Conservation (phyloP, 2,797 vertebrate genomes). For the Lithobates pipiens region DNA sequence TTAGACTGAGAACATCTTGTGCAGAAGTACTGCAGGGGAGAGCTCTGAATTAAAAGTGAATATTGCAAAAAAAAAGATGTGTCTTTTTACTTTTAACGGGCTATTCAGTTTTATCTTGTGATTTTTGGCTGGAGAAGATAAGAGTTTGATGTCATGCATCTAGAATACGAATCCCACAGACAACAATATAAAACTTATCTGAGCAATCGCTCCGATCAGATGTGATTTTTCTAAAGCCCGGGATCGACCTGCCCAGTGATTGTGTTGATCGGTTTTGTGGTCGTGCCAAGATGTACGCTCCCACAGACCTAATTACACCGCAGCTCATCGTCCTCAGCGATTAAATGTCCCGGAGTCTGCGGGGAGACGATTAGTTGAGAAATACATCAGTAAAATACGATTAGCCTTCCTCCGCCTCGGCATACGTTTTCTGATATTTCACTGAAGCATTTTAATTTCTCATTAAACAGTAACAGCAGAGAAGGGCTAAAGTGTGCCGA, state of each 20-base stretch:
- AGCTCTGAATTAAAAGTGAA: too few relatives aligned
- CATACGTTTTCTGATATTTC: neutral
- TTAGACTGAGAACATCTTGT: too few relatives aligned
- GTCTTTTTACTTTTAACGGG: too few relatives aligned
- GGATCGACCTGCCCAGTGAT: neutral
- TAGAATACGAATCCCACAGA: too few relatives aligned
- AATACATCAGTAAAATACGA: conserved; percentile 2
- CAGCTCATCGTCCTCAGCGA: neutral
- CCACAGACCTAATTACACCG: conserved; percentile 33
- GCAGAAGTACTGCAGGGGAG: too few relatives aligned
- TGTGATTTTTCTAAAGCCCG: conserved; percentile 4
- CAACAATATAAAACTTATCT: neutral
- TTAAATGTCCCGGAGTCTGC: conserved; percentile 11
- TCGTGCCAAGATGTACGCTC: neutral
- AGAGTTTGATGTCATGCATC: too few relatives aligned
- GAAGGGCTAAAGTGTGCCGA: neutral
- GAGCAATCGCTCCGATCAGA: neutral
- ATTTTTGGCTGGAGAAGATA: too few relatives aligned
- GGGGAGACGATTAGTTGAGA: neutral
- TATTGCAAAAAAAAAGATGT: too few relatives aligned
- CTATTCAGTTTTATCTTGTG: too few relatives aligned
- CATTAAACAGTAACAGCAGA: conserved; percentile 31
- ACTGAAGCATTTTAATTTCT: conserved; percentile 12
- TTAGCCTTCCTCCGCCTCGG: conserved; percentile 12
- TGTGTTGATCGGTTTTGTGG: neutral